Evolutionary conservation across 2,888 invertebrate species (phyloP).

Genomic region (Monochamus alternatus): DNA sequence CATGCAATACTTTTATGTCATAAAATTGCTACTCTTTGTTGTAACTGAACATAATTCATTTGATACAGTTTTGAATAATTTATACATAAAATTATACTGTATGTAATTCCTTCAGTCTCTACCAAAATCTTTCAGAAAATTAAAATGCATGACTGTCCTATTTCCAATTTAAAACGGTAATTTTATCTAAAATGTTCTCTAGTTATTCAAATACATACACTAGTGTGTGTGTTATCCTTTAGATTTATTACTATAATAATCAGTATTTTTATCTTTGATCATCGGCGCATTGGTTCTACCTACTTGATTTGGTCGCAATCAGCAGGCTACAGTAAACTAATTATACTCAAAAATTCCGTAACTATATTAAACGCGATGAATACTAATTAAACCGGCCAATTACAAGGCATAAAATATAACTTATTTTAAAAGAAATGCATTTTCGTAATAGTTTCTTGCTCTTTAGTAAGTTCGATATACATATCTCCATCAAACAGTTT

Average conservation of each 20-base stretch:
- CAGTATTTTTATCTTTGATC: background rate
- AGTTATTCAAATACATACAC: too few relatives aligned
- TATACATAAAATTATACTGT: too few relatives aligned
- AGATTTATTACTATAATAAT: background rate
- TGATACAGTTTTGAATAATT: too few relatives aligned
- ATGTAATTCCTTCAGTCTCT: too few relatives aligned
- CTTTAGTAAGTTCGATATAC: background rate
- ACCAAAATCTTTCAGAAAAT: too few relatives aligned
- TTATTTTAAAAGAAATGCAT: conserved; percentile 21
- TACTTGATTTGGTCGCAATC: conserved; percentile 5
- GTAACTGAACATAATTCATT: too few relatives aligned
- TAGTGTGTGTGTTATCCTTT: background rate
- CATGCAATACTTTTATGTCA: too few relatives aligned
- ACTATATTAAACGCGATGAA: conserved; percentile 35
- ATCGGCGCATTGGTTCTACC: conserved; percentile 6
- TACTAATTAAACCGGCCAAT: conserved; percentile 40
- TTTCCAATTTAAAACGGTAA: too few relatives aligned
- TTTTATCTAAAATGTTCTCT: too few relatives aligned
- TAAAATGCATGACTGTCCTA: too few relatives aligned
- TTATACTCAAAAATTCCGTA: conserved; percentile 38
- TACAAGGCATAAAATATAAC: conserved; percentile 35
- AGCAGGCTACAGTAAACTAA: conserved; percentile 22
- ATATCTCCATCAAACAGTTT: too few relatives aligned
- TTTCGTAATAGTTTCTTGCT: conserved; percentile 25
- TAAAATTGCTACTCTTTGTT: too few relatives aligned